Percentiles rank a stretch among this genome's conserved stretches.
These are phyloP conservation scores for Anagyrus pseudococci DNA, from an alignment of 2,888 invertebrate genomes.

Conservation along the genomic window DNA sequence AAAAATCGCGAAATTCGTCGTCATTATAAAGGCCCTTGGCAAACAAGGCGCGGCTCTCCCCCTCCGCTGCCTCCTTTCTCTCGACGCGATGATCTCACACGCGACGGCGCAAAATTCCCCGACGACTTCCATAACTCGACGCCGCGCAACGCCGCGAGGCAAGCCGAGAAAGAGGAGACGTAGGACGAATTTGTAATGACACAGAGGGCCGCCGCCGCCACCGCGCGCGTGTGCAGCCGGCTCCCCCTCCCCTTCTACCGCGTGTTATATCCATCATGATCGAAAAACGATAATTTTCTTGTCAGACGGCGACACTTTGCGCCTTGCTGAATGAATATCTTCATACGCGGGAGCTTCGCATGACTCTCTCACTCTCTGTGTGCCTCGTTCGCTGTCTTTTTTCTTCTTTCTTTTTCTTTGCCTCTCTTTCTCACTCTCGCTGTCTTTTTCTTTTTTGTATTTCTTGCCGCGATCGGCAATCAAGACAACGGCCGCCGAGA, in stretches of 20 bases:
- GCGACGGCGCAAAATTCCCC: neutral
- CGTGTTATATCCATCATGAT: slow-evolving; percentile 20
- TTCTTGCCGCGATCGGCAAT: no score
- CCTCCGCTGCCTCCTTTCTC: no score
- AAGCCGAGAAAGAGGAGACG: slow-evolving; percentile 12
- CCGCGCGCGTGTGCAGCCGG: neutral
- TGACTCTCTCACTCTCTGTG: no score
- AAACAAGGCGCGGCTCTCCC: neutral
- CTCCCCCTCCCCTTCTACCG: neutral
- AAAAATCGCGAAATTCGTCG: neutral
- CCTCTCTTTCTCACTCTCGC: no score
- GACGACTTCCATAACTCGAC: neutral
- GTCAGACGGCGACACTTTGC: slow-evolving; percentile 29
- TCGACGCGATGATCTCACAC: neutral
- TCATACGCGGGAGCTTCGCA: slow-evolving; percentile 5
- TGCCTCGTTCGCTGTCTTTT: neutral
- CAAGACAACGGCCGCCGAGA: no score
- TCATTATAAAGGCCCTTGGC: neutral
- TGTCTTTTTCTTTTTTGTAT: no score
- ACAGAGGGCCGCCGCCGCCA: no score
- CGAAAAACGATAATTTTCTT: slow-evolving; percentile 35
- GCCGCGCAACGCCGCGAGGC: neutral
- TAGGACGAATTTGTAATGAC: slow-evolving; percentile 33
- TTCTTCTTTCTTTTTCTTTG: no score
- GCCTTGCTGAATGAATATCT: slow-evolving; percentile 24